These are phyloP conservation scores for Hypsopygia costalis DNA, from an alignment of 2,888 invertebrate genomes.

Conservation along the genomic window DNA sequence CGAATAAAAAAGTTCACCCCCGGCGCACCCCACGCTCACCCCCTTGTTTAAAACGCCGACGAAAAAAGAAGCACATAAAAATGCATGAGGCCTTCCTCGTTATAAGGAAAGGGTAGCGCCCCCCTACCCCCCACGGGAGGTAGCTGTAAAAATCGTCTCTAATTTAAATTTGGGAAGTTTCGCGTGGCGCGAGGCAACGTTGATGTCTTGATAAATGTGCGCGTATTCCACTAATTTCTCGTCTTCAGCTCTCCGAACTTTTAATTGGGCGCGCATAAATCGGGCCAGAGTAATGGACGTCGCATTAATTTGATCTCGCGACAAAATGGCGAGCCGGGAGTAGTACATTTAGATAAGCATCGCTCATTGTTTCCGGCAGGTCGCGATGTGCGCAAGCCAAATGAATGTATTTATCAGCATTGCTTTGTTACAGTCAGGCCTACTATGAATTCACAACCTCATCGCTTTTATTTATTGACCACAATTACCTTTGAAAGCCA, in stretches of 20 bases:
- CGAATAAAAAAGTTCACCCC: constrained; percentile 80
- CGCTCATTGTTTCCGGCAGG: constrained; percentile 63
- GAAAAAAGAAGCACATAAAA: constrained; percentile 82
- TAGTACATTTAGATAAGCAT: constrained; percentile 67
- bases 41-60: constrained; percentile 81
- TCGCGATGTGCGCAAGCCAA: constrained; percentile 12
- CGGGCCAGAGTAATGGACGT: constrained; percentile 60
- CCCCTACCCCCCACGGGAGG: constrained; percentile 67
- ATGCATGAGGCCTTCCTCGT: constrained; percentile 82
- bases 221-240: constrained; percentile 76
- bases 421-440: no score
- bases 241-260: constrained; percentile 72
- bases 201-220: constrained; percentile 80
- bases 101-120: constrained; percentile 80
- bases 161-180: constrained; percentile 81
- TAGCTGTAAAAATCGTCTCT: constrained; percentile 81
- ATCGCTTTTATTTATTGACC: no score
- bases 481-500: no score
- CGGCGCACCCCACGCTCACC: constrained; percentile 72
- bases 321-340: constrained; percentile 60
- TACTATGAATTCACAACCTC: no score
- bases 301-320: constrained; percentile 69
- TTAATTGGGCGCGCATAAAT: constrained; percentile 78
- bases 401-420: no score
- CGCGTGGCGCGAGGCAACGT: constrained; percentile 71